These are phyloP conservation scores for Lydus trimaculatus DNA, from an alignment of 2,888 invertebrate genomes.

Conservation along the genomic window DNA sequence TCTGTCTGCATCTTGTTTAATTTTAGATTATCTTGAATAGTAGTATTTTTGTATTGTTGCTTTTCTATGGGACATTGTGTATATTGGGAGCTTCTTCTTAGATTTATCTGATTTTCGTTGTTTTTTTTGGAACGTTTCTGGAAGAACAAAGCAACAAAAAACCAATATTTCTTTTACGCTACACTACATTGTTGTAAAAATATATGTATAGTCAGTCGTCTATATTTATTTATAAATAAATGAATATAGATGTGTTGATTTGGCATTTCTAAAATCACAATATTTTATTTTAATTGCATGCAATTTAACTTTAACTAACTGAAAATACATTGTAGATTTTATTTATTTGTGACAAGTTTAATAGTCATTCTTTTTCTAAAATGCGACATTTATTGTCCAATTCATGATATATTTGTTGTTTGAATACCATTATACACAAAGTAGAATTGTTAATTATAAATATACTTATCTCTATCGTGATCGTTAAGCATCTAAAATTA, in stretches of 20 bases:
- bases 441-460: neutral
- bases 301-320: neutral
- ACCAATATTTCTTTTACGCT: neutral
- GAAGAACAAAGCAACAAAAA: neutral
- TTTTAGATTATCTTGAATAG: neutral
- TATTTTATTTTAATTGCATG: slow-evolving; percentile 8
- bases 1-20: neutral
- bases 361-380: neutral
- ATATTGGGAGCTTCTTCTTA: neutral
- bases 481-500: neutral
- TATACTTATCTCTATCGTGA: neutral
- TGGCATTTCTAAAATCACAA: slow-evolving; percentile 9
- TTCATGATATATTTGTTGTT: neutral
- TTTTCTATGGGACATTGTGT: neutral
- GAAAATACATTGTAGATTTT: neutral
- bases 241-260: too few relatives aligned
- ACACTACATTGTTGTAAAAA: slow-evolving; percentile 4
- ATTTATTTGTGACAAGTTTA: slow-evolving; percentile 1
- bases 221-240: slow-evolving; percentile 5
- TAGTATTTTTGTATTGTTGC: neutral
- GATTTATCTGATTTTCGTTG: too few relatives aligned
- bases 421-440: neutral
- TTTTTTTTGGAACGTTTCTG: neutral
- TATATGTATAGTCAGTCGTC: neutral
- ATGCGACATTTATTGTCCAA: neutral